phyloP scores from a whole-genome alignment of 2,888 invertebrate species.

The Tuberolachnus salignus region DNA sequence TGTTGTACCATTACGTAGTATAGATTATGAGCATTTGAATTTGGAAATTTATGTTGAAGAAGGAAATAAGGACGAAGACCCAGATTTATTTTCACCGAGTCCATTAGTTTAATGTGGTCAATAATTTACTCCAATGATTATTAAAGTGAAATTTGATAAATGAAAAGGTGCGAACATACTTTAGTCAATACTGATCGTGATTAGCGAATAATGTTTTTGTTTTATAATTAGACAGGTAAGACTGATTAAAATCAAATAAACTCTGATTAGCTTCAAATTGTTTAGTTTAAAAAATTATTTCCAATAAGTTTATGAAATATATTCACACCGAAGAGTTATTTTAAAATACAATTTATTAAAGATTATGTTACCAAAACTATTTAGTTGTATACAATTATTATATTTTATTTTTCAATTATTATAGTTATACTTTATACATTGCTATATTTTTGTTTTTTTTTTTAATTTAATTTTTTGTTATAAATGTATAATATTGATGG shows the following conservation, averaged over 20 bases:
- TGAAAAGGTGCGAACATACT: no score
- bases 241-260: no score
- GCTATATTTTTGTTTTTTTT: background rate
- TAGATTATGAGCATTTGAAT: slow-evolving; percentile 63
- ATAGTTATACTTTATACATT: background rate
- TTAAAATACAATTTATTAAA: background rate
- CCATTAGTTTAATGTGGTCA: slow-evolving; percentile 29
- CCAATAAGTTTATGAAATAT: no score
- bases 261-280: no score
- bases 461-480: background rate
- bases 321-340: no score
- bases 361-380: background rate
- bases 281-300: no score
- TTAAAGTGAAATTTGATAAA: no score
- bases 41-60: slow-evolving; percentile 63
- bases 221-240: no score
- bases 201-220: no score
- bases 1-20: slow-evolving; percentile 64
- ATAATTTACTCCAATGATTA: no score
- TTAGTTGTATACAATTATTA: no score
- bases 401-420: background rate
- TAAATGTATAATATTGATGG: background rate
- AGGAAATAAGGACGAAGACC: slow-evolving; percentile 51
- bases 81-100: slow-evolving; percentile 42
- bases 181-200: no score